A percentile compares a stretch with the other conserved stretches of the same genome.
phyloP scores from a whole-genome alignment of 2,888 invertebrate genomes.

The Enchytraeus crypticus region DNA sequence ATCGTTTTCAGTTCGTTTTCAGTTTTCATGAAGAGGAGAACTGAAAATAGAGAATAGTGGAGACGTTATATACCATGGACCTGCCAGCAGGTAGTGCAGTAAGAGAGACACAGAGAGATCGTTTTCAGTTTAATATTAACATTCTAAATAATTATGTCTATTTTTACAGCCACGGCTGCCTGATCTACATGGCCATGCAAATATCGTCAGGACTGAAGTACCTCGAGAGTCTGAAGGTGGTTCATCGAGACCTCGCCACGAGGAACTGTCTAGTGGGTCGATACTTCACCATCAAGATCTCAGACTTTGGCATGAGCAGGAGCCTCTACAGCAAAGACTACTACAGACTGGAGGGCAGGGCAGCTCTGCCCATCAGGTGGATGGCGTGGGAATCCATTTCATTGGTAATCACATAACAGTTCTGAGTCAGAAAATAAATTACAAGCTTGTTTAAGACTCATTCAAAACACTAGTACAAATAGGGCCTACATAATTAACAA shows the following conservation, averaged over 20 bases:
- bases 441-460: no score
- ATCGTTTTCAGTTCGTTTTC: no score
- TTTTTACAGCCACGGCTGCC: constrained; percentile 62
- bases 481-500: no score
- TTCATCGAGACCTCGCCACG: constrained; percentile 79
- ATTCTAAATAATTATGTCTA: not conserved
- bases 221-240: constrained; percentile 75
- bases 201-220: constrained; percentile 83
- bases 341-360: constrained; percentile 56
- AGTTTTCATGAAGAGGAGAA: no score
- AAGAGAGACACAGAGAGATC: no score
- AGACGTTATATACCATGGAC: no score
- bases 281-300: constrained; percentile 57
- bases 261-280: constrained; percentile 77
- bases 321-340: constrained; percentile 19
- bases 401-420: constrained; percentile 35
- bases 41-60: no score
- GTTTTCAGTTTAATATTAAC: no score
- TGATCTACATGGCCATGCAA: constrained; percentile 73
- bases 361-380: constrained; percentile 70
- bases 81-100: no score
- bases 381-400: constrained; percentile 79
- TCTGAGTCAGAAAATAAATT: no score
- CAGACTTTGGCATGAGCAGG: constrained; percentile 15
- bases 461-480: no score